A percentile compares a stretch with the other conserved stretches of the same genome.
Evolutionary conservation across 1,140 invertebrate species (phyloP).

Genomic region (Alviniconcha marisindica): DNA sequence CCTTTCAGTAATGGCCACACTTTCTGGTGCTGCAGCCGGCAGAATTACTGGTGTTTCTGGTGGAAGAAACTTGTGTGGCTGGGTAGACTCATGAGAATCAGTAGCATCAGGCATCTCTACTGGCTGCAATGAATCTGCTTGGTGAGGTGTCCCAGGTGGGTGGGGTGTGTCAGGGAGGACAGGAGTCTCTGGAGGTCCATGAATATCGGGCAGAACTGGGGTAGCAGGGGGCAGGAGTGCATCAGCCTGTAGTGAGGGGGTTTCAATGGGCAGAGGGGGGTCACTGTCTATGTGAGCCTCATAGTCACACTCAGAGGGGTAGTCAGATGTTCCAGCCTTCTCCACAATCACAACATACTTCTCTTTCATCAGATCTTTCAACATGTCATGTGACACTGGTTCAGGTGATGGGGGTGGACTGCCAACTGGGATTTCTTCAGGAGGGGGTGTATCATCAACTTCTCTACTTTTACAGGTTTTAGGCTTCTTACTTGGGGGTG

Average conservation of each 20-base stretch:
- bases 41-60: neutral
- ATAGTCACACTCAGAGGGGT: neutral
- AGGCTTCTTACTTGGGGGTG: neutral
- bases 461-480: neutral
- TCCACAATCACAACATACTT: conserved; percentile 33
- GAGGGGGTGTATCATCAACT: neutral
- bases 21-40: neutral
- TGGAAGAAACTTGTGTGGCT: neutral
- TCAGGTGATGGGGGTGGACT: neutral
- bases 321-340: conserved; percentile 14
- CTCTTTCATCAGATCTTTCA: conserved; percentile 21
- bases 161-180: conserved; percentile 14
- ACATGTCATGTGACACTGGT: neutral
- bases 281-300: conserved; percentile 18
- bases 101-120: neutral
- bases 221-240: conserved; percentile 34
- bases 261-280: conserved; percentile 25
- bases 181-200: conserved; percentile 31
- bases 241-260: conserved; percentile 27
- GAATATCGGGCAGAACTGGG: conserved; percentile 28
- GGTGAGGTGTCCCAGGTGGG: conserved; percentile 13
- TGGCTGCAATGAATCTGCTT: neutral
- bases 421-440: neutral
- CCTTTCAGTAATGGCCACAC: neutral
- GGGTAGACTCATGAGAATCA: too few relatives aligned